Evolutionary conservation across 2,888 invertebrate genomes (phyloP), one percentile per base, ranked within the genome.

Genomic region (Lepetodrilus schrolli): DNA sequence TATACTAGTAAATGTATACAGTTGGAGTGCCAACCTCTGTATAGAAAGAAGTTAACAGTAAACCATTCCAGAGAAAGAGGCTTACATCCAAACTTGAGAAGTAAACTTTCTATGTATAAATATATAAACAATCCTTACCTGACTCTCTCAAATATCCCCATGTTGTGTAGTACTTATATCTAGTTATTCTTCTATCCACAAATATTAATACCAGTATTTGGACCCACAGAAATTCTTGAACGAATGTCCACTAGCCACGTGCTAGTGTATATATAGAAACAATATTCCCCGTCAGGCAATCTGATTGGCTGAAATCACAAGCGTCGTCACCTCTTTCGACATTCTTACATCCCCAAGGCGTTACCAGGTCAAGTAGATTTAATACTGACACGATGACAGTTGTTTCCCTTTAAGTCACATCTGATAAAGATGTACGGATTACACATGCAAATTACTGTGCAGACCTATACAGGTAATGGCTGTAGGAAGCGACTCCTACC

Each of bases 231-330:
- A 43, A 17, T 43, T 17, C 17, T 13, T 43, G n/a, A 43, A 17
- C 17, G 30, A 17, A 13, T 30, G 7, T 30, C 34, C n/a, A 30
- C 58, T 7, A 5, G 10, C 26, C 58, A 58, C 30, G 58, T 58
- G 58, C 58, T 17, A 8, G 58, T 13, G 30, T 58, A 58, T 58
- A 26, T 58, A 58, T 58, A 58, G 48, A 58, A 26, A n/a, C 58
- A 26, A 17, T 17, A n/a, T 26, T 34, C 30, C 26, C 17, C 13
- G 26, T 34, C 34, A 17, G 10, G 10, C 7, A 8, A n/a, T 58
- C 30, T 58, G 58, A 58, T 58, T 58, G 58, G 58, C 30, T 30
- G 58, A 58, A 7, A 5, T 17, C 30, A 30, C 8, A 30, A 30
- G 17, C 34, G 58, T 26, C 58, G 58, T 58, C 23, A 30, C 58